Conservation (phyloP, 2,113 vertebrate genomes). For the Eretmochelys imbricata region DNA sequence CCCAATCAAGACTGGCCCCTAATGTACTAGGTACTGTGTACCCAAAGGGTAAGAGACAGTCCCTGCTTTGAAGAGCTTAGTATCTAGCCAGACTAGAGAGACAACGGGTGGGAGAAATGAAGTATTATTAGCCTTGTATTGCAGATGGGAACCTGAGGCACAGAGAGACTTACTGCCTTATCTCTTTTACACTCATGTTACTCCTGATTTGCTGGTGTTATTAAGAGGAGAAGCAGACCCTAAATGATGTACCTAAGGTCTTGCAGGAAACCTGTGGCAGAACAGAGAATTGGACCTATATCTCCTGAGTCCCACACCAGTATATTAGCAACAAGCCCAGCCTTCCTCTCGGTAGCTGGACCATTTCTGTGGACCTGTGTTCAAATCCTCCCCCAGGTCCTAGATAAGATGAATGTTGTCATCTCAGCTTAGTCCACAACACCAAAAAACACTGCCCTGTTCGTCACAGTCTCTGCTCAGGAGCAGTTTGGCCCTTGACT, state of each 20-base stretch:
- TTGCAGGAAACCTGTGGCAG: background rate
- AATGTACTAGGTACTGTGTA: background rate
- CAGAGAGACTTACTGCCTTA: constrained; percentile 10
- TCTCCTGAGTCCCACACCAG: background rate
- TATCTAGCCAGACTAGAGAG: background rate
- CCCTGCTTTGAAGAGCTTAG: background rate
- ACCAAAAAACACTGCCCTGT: fast-evolving
- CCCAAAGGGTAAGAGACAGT: background rate
- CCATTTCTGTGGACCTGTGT: fast-evolving
- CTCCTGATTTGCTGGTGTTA: constrained; percentile 35
- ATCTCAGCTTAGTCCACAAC: fast-evolving
- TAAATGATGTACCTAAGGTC: background rate
- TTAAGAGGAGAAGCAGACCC: constrained; percentile 27
- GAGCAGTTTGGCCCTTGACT: background rate
- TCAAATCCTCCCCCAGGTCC: background rate
- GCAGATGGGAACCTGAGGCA: background rate
- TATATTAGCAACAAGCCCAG: background rate
- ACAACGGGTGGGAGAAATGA: background rate
- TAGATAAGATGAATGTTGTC: background rate
- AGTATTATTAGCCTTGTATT: background rate
- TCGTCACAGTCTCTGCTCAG: fast-evolving
- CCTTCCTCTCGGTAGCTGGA: fast-evolving
- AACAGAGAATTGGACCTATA: background rate
- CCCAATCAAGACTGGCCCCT: background rate
- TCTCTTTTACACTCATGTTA: background rate